Percentiles rank a stretch among this genome's conserved stretches.
phyloP scores from a whole-genome alignment of 2,888 invertebrate species.

The Myopa tessellatipennis region DNA sequence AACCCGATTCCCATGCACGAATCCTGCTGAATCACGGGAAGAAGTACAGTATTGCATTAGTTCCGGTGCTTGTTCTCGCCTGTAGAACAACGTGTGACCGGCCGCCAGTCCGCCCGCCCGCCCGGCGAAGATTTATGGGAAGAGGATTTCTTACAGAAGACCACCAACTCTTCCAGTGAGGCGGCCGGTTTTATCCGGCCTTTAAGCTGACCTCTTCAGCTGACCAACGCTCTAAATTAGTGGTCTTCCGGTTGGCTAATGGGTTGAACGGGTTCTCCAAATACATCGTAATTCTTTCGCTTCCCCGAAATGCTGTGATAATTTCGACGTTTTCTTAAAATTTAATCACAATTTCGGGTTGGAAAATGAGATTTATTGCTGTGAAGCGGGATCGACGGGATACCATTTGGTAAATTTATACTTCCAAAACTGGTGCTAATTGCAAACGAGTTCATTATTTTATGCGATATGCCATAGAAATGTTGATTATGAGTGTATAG shows the following conservation, averaged over 20 bases:
- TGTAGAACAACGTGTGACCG: no score
- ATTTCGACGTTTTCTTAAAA: conserved; percentile 58
- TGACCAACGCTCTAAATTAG: conserved; percentile 59
- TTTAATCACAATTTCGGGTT: conserved; percentile 49
- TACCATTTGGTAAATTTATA: background rate
- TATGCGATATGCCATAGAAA: no score
- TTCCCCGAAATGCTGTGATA: conserved; percentile 54
- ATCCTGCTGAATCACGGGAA: conserved; percentile 13
- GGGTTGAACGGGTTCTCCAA: conserved; percentile 56
- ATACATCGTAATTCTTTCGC: conserved; percentile 49
- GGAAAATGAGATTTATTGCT: conserved; percentile 57
- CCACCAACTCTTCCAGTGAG: background rate
- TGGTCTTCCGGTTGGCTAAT: conserved; percentile 63
- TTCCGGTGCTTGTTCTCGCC: conserved; percentile 56
- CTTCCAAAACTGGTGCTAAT: background rate
- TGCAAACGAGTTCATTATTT: conserved; percentile 17
- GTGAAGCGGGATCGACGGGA: background rate
- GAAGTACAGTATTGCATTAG: conserved; percentile 61
- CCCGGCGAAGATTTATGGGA: conserved; percentile 59
- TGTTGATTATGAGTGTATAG: no score
- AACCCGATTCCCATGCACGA: background rate
- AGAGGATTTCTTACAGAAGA: conserved; percentile 2
- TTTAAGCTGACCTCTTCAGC: conserved; percentile 3
- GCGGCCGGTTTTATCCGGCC: background rate
- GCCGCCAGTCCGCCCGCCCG: conserved; percentile 45